Base-by-base conservation (phyloP, 1,140 invertebrate genomes). In the Papilio polyxenes region DNA sequence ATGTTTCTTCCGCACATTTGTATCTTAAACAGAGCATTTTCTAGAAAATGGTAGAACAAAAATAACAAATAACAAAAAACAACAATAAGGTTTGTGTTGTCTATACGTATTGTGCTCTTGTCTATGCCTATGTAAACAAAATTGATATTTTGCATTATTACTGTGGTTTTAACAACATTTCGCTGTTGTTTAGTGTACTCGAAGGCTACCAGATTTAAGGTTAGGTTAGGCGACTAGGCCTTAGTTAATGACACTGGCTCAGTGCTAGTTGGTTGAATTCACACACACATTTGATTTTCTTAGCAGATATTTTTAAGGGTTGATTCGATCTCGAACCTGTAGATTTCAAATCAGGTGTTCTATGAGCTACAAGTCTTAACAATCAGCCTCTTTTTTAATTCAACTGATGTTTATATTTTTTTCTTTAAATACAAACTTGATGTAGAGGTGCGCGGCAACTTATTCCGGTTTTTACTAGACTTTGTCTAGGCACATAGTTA, bases 21-120 rank as follows among this genome's bases (percentile, higher is more conserved):
- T 11, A 13, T 48, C 11, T 80, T 48, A 48, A 80, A 62, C 40
- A 80, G 40, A 62, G n/a, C 37, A 80, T 48, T 69, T 49, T 69
- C 17, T 80, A 49, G 20, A 37, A 79, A 79, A 59, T 17, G 31
- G 17, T 44, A n/a, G 59, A n/a, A 56, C 23, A 40, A 79, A 37
- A 79, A 79, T 10, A 69, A 69, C 20, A 80, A 80, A 80, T 80
- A 80, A 69, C 59, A 80, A 69, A 69, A 79, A 79, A 77, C 40
- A 80, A 80, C 62, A 80, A 80, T 80, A 80, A 80, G 13, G 44
- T 80, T 80, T 80, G 78, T 80, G 48, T 48, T 20, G 37, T 62
- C 40, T 48, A 49, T 10, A 40, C 40, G n/a, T 65, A 80, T 80
- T 80, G 78, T 80, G 20, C n/a, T 40, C 9, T 3, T 37, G 49